Base-by-base conservation (phyloP, 2,888 invertebrate genomes). In the Stomorhina lunata region DNA sequence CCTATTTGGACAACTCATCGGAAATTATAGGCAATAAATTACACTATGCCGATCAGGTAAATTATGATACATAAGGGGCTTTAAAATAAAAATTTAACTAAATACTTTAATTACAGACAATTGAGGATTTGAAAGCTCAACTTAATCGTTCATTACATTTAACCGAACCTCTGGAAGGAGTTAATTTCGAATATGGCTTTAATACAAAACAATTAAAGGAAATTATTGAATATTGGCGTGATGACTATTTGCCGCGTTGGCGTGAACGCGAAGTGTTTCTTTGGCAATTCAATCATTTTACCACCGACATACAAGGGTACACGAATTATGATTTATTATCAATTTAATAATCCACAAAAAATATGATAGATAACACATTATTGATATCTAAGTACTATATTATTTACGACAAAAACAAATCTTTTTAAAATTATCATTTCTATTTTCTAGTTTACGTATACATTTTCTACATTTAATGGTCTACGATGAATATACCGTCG, bases 141-240 rank as follows among this genome's bases (percentile, higher is more conserved):
- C 90, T 97, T 59, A 92, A 92, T 66, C 92, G 91, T 55, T 85
- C 88, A 3, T 34, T 88, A 2, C 88, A 92, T 0, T 92, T 93
- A 0, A 89, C 91, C 0, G 92, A 92, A 12, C 94, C 96, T 0
- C 87, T 96, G 25, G 94, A 95, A 88, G 93, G 93, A 43, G 93
- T 93, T 3, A 68, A 68, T 32, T 97, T 96, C 90, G 93, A 94
- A 83, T 97, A 97, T 87, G 98, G 98, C 0, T 95, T 98, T 88
- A 95, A 96, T 86, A 92, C 94, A 0, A 92, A 94, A 25, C 94
- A 94, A 80, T 90, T 97, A 0, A 92, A 93, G 27, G 92, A 93
- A 85, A 92, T 97, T 2, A 88, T 96, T 0, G 92, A 94, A n/a
- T 95, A 95, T 89, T 98, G 98, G 98, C 93, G 92, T 27, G 94